Evolutionary conservation across 2,113 vertebrate species (phyloP).

Genomic region (Haplochromis vanheusdeni): DNA sequence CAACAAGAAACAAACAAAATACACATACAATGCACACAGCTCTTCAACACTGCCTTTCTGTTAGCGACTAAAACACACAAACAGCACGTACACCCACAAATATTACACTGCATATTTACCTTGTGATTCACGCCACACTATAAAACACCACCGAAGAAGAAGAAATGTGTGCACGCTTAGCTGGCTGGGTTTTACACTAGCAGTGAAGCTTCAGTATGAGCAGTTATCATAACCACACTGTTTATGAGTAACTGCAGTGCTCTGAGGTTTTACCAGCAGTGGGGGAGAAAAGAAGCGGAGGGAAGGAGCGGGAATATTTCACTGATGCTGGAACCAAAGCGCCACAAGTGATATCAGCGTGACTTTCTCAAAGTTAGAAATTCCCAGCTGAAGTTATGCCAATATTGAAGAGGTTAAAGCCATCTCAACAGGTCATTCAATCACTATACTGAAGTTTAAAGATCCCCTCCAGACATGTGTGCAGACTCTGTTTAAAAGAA

Average conservation of each 20-base stretch:
- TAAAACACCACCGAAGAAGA: neutral
- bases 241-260: constrained; percentile 44
- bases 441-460: neutral
- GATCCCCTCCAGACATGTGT: neutral
- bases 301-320: neutral
- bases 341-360: neutral
- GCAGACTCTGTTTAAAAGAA: neutral
- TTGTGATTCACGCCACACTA: neutral
- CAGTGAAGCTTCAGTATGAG: neutral
- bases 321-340: neutral
- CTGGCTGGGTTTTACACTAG: neutral
- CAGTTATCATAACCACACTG: constrained; percentile 12
- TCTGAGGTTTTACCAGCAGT: constrained; percentile 1
- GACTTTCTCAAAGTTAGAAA: neutral
- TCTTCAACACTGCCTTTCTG: neutral
- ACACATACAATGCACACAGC: neutral
- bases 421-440: constrained; percentile 2
- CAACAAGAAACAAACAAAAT: neutral
- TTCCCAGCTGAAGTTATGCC: neutral
- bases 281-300: neutral
- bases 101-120: neutral
- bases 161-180: constrained; percentile 16
- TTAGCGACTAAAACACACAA: neutral
- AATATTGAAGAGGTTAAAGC: neutral
- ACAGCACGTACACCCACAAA: constrained; percentile 19